These are phyloP conservation scores for Microctenopoma steveboyesi DNA, from an alignment of 2,797 vertebrate genomes.

Conservation along the genomic window DNA sequence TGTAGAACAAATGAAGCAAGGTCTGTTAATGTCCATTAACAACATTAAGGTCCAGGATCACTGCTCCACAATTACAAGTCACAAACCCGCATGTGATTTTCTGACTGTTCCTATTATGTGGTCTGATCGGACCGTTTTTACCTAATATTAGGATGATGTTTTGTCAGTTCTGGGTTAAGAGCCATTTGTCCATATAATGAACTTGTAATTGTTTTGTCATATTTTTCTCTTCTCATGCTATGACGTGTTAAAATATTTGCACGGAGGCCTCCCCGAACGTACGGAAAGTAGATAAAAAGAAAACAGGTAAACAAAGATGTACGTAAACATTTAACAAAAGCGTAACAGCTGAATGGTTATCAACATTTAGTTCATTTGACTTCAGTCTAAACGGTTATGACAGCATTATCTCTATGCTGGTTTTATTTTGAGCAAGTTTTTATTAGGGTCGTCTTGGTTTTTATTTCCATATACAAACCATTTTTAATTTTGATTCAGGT, in stretches of 20 bases:
- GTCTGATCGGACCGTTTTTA: too few species aligned
- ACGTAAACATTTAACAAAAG: constrained; percentile 7
- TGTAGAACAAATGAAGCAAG: not conserved
- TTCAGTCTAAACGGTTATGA: not conserved
- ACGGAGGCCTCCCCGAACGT: not conserved
- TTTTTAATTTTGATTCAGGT: not conserved
- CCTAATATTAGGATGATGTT: too few species aligned
- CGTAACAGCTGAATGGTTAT: not conserved
- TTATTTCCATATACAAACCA: not conserved
- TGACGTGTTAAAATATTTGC: too few species aligned
- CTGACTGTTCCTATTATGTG: not conserved
- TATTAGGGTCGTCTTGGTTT: not conserved
- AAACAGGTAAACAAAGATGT: not conserved
- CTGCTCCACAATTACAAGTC: not conserved
- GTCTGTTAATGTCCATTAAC: not conserved
- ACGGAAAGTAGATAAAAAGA: not conserved
- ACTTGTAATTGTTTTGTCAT: too few species aligned
- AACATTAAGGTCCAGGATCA: not conserved
- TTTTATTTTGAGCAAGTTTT: too few species aligned
- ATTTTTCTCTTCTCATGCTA: too few species aligned
- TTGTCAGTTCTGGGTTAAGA: too few species aligned
- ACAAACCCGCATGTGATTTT: constrained; percentile 33
- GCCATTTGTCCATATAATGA: too few species aligned
- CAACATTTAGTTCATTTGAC: not conserved
- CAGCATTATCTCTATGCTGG: too few species aligned